A percentile compares a stretch with the other conserved stretches of the same genome.
Conservation (phyloP, 2,113 vertebrate species). For the Electrona antarctica region DNA sequence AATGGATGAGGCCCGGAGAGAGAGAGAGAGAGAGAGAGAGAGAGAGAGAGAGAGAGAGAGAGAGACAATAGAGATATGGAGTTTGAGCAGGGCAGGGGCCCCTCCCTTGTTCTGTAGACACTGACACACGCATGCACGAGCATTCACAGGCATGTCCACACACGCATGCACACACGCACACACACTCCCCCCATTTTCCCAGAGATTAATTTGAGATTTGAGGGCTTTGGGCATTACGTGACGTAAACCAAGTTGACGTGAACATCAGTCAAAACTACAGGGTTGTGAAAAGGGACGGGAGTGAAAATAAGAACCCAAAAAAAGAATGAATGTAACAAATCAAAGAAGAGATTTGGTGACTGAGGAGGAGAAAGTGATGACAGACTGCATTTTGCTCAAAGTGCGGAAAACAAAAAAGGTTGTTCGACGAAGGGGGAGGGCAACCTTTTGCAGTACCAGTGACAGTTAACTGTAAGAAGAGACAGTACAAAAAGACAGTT, state of each 20-base stretch:
- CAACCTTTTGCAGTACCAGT: constrained; percentile 19
- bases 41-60: too few species aligned
- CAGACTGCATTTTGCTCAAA: background rate
- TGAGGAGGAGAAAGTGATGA: constrained; percentile 9
- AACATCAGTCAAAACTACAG: constrained; percentile 35
- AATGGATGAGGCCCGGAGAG: background rate
- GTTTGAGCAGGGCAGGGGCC: too few species aligned
- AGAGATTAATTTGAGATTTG: constrained; percentile 50
- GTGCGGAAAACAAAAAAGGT: constrained; percentile 3
- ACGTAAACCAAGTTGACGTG: background rate
- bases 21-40: too few species aligned
- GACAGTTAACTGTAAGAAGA: constrained; percentile 4
- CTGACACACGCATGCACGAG: too few species aligned
- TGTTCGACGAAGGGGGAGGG: constrained; percentile 10
- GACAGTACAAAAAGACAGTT: constrained; percentile 31
- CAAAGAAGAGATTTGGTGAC: constrained; percentile 28
- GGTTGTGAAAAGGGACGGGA: constrained; percentile 9
- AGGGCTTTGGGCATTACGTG: constrained; percentile 1
- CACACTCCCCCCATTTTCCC: background rate
- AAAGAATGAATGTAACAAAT: constrained; percentile 31
- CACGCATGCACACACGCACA: too few species aligned
- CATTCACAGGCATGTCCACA: too few species aligned
- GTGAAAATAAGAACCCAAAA: background rate
- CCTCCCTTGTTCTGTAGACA: too few species aligned
- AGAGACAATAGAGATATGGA: too few species aligned